Evolutionary conservation across 2,797 vertebrate genomes (phyloP).

Genomic region (Chaunax sp.): DNA sequence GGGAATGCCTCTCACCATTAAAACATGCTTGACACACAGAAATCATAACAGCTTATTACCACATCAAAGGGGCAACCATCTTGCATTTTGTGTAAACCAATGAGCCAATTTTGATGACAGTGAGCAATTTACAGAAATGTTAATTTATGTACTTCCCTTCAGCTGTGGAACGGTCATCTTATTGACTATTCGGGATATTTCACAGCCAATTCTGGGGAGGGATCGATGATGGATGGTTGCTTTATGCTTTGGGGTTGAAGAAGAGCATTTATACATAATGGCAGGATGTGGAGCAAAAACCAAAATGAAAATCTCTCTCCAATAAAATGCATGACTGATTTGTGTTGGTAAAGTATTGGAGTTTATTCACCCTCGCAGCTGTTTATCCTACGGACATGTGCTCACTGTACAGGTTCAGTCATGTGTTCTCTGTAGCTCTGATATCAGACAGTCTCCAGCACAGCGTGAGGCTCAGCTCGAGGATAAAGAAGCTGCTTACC

Average conservation of each 20-base stretch:
- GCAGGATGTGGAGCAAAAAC: background rate
- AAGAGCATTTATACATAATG: background rate
- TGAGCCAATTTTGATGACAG: constrained; percentile 64
- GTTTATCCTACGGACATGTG: constrained; percentile 49
- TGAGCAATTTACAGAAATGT: constrained; percentile 49
- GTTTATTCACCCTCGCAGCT: constrained; percentile 34
- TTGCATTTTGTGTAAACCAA: constrained; percentile 63
- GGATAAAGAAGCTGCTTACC: constrained; percentile 69
- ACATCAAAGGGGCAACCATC: constrained; percentile 76
- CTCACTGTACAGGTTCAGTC: constrained; percentile 57
- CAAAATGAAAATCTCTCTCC: constrained; percentile 14
- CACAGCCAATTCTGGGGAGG: constrained; percentile 15
- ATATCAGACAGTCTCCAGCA: constrained; percentile 62
- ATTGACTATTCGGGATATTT: constrained; percentile 23
- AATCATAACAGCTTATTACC: constrained; percentile 77
- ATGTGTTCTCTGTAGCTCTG: constrained; percentile 48
- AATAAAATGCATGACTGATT: constrained; percentile 20
- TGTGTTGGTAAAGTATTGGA: constrained; percentile 5
- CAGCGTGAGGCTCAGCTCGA: constrained; percentile 62
- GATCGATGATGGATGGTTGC: constrained; percentile 5
- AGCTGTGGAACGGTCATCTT: constrained; percentile 47
- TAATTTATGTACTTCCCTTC: constrained; percentile 55
- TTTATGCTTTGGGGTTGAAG: constrained; percentile 15
- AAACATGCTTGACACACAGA: constrained; percentile 75
- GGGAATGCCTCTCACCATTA: constrained; percentile 70